Evolutionary conservation across 2,113 vertebrate genomes (phyloP).

Genomic region (Spea bombifrons): DNA sequence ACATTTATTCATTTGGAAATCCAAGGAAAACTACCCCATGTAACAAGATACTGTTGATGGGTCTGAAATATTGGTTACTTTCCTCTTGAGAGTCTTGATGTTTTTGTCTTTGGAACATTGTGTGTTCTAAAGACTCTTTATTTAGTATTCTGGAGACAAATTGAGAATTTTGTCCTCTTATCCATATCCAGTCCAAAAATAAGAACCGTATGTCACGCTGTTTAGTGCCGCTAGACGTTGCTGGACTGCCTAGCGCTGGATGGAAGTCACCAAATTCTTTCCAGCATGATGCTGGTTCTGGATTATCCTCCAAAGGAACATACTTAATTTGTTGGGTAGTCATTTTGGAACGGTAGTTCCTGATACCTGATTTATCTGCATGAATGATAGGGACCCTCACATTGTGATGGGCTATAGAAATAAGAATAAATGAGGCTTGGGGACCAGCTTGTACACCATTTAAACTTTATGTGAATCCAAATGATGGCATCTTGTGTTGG

Average conservation of each 20-base stretch:
- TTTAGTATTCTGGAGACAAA: constrained; percentile 41
- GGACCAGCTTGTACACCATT: too few species aligned
- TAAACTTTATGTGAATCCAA: too few species aligned
- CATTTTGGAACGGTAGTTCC: too few species aligned
- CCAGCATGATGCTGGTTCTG: constrained; percentile 36
- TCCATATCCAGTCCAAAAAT: constrained; percentile 36
- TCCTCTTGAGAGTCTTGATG: constrained; percentile 11
- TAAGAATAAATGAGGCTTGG: too few species aligned
- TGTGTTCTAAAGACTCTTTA: constrained; percentile 9
- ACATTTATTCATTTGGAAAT: constrained; percentile 31
- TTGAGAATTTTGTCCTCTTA: constrained; percentile 29
- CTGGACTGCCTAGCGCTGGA: constrained; percentile 30
- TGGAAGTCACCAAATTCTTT: constrained; percentile 36
- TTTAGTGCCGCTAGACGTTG: constrained; percentile 31
- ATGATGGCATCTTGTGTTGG: too few species aligned
- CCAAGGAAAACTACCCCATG: constrained; percentile 16
- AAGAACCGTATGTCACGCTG: constrained; percentile 34
- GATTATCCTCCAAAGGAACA: constrained; percentile 20
- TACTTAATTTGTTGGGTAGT: too few species aligned
- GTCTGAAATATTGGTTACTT: background rate
- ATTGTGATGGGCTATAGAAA: too few species aligned
- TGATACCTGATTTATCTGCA: too few species aligned
- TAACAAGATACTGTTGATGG: constrained; percentile 32
- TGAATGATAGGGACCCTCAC: too few species aligned
- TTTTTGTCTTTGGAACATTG: constrained; percentile 27